Evolutionary conservation across 2,797 vertebrate species (phyloP), one percentile per base, ranked within the genome.

Genomic region (Hydrophis major): DNA sequence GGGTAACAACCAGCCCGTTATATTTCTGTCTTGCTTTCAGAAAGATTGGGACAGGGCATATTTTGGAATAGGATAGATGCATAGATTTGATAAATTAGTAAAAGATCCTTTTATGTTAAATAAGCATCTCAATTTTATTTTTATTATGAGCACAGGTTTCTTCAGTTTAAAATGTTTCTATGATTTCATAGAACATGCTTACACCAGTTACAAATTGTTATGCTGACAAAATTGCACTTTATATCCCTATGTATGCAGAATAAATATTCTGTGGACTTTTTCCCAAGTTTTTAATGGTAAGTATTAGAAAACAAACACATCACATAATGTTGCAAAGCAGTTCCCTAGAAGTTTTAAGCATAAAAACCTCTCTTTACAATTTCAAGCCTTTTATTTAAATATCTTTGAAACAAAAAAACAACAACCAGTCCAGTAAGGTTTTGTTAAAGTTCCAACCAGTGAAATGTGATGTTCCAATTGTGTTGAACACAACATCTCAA

Each of bases 401-500:
- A 0, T 18, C 60, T 94, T 92, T 25, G 89, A 94, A 94, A 37
- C 42, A 28, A 50, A 50, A 1, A 7, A 50, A 50, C 28, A 55
- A 55, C 13, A 55, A 55, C 10, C 60, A 53, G 16, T n/a, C 55
- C 25, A 20, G 0, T 92, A 7, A 57, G 32, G 8, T 89, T 56
- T 92, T 92, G 6, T 93, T 18, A 20, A 61, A 60, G 60, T 93
- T 95, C 90, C 61, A 37, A 20, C 22, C 59, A 63, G 20, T 53
- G 53, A 28, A 91, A n/a, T 63, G 47, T 0, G 18, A 3, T 89
- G 32, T 28, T 16, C 90, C 28, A 1, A 16, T 50, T 89, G 27
- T 27, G 42, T 93, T 13, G n/a, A 32, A 32, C 66, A 18, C n/a
- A 42, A 14, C 8, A 6, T 11, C 22, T 22, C n/a, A 12, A 4